These are phyloP conservation scores for Drosophila pachea DNA, from an alignment of 1,140 invertebrate genomes.

Conservation along the genomic window DNA sequence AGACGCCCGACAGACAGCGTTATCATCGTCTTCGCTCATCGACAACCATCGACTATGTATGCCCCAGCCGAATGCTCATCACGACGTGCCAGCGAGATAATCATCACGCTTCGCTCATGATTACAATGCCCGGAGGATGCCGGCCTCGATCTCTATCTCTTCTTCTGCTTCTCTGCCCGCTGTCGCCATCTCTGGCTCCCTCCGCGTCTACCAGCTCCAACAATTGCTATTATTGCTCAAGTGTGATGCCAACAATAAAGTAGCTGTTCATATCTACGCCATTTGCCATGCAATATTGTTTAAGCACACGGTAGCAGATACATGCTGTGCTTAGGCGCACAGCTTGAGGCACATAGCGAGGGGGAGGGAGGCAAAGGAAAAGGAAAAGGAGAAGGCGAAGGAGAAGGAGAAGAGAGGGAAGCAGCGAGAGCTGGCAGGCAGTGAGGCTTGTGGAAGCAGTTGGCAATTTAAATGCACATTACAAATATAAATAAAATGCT, in stretches of 20 bases:
- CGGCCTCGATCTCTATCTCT: background rate
- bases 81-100: slow-evolving; percentile 17
- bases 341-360: background rate
- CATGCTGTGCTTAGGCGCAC: background rate
- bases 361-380: background rate
- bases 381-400: background rate
- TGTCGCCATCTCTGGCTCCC: no score
- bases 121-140: slow-evolving; percentile 12
- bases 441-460: slow-evolving; percentile 10
- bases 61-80: slow-evolving; percentile 16
- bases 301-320: slow-evolving; percentile 31
- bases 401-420: background rate
- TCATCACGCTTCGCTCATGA: slow-evolving; percentile 19
- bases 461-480: slow-evolving; percentile 45
- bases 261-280: slow-evolving; percentile 56
- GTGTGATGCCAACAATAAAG: slow-evolving; percentile 57
- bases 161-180: no score
- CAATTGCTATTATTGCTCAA: slow-evolving; percentile 56
- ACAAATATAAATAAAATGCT: slow-evolving; percentile 50
- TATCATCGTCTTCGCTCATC: slow-evolving; percentile 40
- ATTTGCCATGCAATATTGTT: slow-evolving; percentile 56
- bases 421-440: background rate
- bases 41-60: slow-evolving; percentile 36
- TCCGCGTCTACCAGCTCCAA: slow-evolving; percentile 15
- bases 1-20: slow-evolving; percentile 21